Conservation (phyloP, 2,797 vertebrate species). For the Lindbergichthys nudifrons region DNA sequence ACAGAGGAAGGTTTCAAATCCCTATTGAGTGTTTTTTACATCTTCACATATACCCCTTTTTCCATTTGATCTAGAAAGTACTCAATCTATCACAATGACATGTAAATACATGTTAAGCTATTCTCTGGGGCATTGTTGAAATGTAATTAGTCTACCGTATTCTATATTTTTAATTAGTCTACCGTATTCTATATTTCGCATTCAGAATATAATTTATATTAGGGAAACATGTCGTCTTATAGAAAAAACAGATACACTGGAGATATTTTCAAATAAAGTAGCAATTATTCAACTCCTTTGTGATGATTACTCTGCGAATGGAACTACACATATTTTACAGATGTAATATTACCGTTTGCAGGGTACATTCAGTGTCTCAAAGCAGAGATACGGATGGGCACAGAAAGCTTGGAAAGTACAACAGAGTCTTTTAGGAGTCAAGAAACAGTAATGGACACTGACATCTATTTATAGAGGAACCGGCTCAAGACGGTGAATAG, state of each 20-base stretch:
- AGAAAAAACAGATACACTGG: not conserved
- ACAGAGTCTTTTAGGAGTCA: conserved; percentile 61
- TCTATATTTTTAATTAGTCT: no score
- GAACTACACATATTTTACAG: conserved; percentile 13
- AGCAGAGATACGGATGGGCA: conserved; percentile 37
- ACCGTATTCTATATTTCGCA: no score
- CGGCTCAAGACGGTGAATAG: conserved; percentile 70
- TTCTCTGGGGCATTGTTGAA: not conserved
- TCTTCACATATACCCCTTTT: not conserved
- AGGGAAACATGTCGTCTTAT: not conserved
- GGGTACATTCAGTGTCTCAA: conserved; percentile 38
- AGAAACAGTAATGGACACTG: conserved; percentile 71
- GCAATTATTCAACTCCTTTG: not conserved
- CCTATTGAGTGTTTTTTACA: not conserved
- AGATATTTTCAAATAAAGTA: no score
- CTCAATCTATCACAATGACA: not conserved
- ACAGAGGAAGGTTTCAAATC: not conserved
- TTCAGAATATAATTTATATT: not conserved
- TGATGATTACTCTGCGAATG: not conserved
- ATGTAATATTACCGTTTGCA: conserved; percentile 19
- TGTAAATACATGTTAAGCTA: not conserved
- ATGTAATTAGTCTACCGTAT: no score
- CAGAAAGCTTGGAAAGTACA: conserved; percentile 59
- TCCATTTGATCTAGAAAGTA: not conserved
- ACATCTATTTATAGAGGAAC: conserved; percentile 74